Base-by-base conservation (phyloP, 2,797 vertebrate genomes). In the Adrianichthys oophorus region DNA sequence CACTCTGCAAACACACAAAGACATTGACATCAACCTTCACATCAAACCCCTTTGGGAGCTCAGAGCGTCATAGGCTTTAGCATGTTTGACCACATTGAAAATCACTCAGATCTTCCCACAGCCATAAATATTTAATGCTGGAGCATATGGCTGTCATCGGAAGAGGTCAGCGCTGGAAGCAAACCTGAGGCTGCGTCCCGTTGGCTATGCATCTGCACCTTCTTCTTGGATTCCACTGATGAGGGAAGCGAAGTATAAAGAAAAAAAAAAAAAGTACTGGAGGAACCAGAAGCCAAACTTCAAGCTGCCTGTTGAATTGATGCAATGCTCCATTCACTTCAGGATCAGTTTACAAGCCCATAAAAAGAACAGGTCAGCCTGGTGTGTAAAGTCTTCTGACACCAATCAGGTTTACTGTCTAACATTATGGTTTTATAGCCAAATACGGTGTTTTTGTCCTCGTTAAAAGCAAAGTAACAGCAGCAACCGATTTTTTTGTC, bases 71-170 rank as follows among this genome's bases (percentile, higher is more conserved):
- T 15, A 1, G 8, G 40, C 68, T 71, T 48, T 15, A 57, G 45
- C 56, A 59, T 45, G 51, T 46, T 62, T 52, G 41, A 59, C 24
- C 52, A 42, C 55, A 45, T 53, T 61, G 61, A 62, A 56, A 65
- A 74, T 72, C 56, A 50, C 67, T 65, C 65, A 56, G 26, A 49
- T 68, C 59, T 70, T 65, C 65, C 58, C 65, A 56, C 65, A 48
- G 52, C 60, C 60, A 73, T 85, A 70, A 78, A 78, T 85, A 82
- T 83, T 83, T 80, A 85, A 82, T 76, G 56, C 13, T 58, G 56
- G 51, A 82, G 64, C 84, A 88, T 83, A 88, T 87, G 85, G 82
- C 79, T 79, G 80, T 80, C 80, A 72, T 84, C 59, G 29, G 72
- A 75, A 74, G 85, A 82, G 76, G 82, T 74, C 80, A 69, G 68